Evolutionary conservation across 2,888 invertebrate species (phyloP).

Genomic region (Hydriomena furcata): DNA sequence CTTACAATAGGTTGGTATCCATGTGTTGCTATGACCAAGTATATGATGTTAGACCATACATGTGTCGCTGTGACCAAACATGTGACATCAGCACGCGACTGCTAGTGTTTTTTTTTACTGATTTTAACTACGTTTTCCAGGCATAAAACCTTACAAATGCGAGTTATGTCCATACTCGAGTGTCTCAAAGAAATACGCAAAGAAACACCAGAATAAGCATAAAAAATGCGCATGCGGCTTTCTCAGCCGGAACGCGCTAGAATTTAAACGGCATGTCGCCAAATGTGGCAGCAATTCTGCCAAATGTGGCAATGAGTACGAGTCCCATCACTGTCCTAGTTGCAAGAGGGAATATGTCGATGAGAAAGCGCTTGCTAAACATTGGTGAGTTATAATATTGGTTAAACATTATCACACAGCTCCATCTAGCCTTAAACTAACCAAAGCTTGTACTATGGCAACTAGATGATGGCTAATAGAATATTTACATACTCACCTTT

Average conservation of each 20-base stretch:
- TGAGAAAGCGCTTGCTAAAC: constrained; percentile 5
- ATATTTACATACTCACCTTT: no score
- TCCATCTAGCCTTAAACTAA: no score
- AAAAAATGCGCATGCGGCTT: constrained; percentile 55
- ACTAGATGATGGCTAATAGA: no score
- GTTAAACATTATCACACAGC: no score
- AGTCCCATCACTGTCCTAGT: neutral
- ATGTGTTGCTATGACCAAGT: no score
- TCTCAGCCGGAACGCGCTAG: constrained; percentile 51
- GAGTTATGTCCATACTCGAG: constrained; percentile 58
- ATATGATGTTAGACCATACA: no score
- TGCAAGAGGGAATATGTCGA: constrained; percentile 14
- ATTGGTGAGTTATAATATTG: constrained; percentile 7
- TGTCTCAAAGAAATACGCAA: constrained; percentile 67
- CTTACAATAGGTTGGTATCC: no score
- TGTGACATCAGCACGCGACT: no score
- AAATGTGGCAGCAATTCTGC: constrained; percentile 6
- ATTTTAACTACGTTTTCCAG: constrained; percentile 39
- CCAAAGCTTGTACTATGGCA: no score
- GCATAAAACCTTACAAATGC: constrained; percentile 70
- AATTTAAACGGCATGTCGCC: constrained; percentile 43
- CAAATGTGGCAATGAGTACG: neutral
- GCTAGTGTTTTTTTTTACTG: neutral
- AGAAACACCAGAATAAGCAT: constrained; percentile 65
- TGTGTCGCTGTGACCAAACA: no score